Evolutionary conservation across 2,113 vertebrate species (phyloP).

Genomic region (Dromiciops gliroides): DNA sequence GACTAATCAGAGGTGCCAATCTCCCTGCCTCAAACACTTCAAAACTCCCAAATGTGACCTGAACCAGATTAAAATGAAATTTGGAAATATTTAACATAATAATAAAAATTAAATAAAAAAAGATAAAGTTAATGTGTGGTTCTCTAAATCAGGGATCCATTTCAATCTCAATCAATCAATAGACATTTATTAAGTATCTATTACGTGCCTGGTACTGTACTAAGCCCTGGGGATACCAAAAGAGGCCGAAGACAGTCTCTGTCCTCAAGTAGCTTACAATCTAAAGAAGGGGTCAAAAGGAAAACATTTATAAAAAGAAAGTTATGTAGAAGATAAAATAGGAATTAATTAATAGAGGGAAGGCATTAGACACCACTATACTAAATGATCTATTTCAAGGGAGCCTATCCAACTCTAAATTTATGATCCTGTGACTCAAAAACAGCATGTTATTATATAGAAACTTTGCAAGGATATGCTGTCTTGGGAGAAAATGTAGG

Average conservation of each 20-base stretch:
- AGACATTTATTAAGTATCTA: not conserved
- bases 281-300: not conserved
- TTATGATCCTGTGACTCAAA: not conserved
- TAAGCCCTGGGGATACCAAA: not conserved
- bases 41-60: not conserved
- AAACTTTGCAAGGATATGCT: not conserved
- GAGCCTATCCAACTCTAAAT: not conserved
- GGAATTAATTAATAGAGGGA: not conserved
- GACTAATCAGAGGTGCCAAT: not conserved
- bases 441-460: not conserved
- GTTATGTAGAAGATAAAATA: not conserved
- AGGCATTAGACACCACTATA: not conserved
- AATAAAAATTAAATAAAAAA: not conserved
- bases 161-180: not conserved
- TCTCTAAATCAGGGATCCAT: not conserved
- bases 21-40: not conserved
- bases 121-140: not conserved
- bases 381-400: not conserved
- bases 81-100: not conserved
- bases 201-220: not conserved
- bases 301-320: not conserved
- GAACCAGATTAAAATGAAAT: not conserved
- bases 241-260: not conserved
- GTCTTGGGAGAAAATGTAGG: not conserved
- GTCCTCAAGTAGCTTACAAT: not conserved